Evolutionary conservation across 1,140 invertebrate genomes (phyloP).

Genomic region (Lutraria rhynchaena): DNA sequence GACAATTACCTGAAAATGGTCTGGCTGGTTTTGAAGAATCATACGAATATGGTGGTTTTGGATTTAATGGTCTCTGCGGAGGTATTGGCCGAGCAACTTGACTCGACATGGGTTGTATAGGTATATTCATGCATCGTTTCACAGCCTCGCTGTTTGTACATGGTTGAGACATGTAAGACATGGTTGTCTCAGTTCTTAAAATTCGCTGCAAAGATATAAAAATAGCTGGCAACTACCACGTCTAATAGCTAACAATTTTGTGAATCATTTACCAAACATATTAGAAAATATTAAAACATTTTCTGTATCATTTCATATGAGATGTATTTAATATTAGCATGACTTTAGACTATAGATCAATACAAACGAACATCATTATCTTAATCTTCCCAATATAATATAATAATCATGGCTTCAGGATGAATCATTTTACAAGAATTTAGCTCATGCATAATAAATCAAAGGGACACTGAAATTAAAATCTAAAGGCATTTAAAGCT

Average conservation of each 20-base stretch:
- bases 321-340: neutral
- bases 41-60: conserved; percentile 72
- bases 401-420: too few relatives aligned
- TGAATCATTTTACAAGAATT: too few relatives aligned
- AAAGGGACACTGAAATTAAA: too few relatives aligned
- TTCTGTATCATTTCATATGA: neutral
- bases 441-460: too few relatives aligned
- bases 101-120: conserved; percentile 70
- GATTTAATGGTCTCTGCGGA: conserved; percentile 62
- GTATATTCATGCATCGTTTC: conserved; percentile 68
- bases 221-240: neutral
- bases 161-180: conserved; percentile 72
- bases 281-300: neutral
- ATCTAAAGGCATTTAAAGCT: too few relatives aligned
- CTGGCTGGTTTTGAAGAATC: conserved; percentile 52
- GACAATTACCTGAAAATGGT: conserved; percentile 74
- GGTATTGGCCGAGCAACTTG: conserved; percentile 58
- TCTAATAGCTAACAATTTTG: neutral
- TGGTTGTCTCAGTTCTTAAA: neutral
- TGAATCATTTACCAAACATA: neutral
- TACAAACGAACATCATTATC: too few relatives aligned
- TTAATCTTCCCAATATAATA: too few relatives aligned
- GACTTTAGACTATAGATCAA: too few relatives aligned
- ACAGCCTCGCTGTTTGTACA: conserved; percentile 76
- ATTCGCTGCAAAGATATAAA: neutral